Percentiles rank a stretch among this genome's conserved stretches.
Conservation (phyloP, 2,113 vertebrate genomes). For the Neotragus moschatus region DNA sequence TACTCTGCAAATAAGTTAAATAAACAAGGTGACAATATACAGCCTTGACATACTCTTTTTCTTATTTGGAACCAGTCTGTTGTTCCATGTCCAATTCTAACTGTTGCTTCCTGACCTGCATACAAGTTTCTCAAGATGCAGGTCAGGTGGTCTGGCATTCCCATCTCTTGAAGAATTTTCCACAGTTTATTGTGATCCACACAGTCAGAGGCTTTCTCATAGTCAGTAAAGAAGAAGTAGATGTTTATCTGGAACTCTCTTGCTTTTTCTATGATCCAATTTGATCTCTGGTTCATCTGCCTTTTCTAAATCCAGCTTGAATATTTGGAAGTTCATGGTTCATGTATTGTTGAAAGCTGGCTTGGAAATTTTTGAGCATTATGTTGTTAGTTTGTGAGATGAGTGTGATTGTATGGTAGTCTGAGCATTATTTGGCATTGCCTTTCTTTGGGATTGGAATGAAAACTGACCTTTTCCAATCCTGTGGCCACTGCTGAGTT, state of each 20-base stretch:
- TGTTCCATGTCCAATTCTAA: background rate
- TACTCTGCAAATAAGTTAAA: background rate
- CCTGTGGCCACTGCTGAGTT: background rate
- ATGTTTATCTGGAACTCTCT: background rate
- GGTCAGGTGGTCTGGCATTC: background rate
- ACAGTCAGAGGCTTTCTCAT: background rate
- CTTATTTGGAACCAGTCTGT: background rate
- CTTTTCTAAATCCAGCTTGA: background rate
- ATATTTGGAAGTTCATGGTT: background rate
- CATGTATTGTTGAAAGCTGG: background rate
- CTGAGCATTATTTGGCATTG: background rate
- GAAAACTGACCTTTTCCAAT: background rate
- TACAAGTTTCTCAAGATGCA: background rate
- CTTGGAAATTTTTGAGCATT: background rate
- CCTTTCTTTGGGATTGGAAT: background rate
- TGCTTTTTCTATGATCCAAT: background rate
- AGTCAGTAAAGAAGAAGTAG: background rate
- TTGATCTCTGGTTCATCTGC: background rate
- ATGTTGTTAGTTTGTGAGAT: background rate
- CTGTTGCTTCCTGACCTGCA: background rate
- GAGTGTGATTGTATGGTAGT: background rate
- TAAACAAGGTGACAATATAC: background rate
- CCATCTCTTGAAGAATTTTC: background rate
- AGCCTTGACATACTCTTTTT: background rate
- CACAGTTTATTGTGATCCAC: background rate